Base-by-base conservation (phyloP, 2,113 vertebrate species). In the Petrocephalus microphthalmus region DNA sequence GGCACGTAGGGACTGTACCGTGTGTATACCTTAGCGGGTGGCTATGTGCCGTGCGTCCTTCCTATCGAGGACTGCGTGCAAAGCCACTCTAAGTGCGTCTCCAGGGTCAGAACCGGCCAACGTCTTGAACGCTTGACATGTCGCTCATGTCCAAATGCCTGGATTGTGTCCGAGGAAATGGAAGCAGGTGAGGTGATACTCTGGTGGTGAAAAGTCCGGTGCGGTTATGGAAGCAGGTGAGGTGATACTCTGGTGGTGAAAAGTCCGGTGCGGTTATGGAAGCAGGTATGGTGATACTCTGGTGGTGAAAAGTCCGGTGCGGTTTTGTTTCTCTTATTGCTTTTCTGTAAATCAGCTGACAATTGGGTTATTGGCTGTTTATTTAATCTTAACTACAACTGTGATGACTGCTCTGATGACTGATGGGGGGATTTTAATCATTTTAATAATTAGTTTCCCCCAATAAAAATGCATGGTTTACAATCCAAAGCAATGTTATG, bases 141-240 rank as follows among this genome's bases (percentile, higher is more conserved):
- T 96, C 96, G 1, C 15, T 95, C 89, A 88, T 97, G 91, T 94
- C 95, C 0, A 67, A 94, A 87, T 97, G 96, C 91, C 93, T 97
- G 1, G 81, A 90, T 33, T 96, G 96, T 91, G 93, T 95, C 88
- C 92, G 91, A 89, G 93, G 93, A 0, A 95, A 92, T 93, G 89
- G 88, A 90, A 94, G 84, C 93, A 96, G 97, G 97, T 97, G 96
- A 52, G 92, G 90, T 49, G 33, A 42, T 60, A 87, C 10, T 54
- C 10, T 83, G 20, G 78, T 49, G 37, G 67, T 37, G 29, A 74
- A 19, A 74, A 37, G 67, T 37, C 67, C 15, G 33, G 29, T 42
- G 15, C 29, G 1, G 3, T 42, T 42, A n/a, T n/a, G n/a, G n/a
- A n/a, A n/a, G 84, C 93, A 96, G 97, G 97, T 97, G 96, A 52